These are phyloP conservation scores for Boleophthalmus pectinirostris DNA, from an alignment of 2,113 vertebrate species.

Conservation along the genomic window DNA sequence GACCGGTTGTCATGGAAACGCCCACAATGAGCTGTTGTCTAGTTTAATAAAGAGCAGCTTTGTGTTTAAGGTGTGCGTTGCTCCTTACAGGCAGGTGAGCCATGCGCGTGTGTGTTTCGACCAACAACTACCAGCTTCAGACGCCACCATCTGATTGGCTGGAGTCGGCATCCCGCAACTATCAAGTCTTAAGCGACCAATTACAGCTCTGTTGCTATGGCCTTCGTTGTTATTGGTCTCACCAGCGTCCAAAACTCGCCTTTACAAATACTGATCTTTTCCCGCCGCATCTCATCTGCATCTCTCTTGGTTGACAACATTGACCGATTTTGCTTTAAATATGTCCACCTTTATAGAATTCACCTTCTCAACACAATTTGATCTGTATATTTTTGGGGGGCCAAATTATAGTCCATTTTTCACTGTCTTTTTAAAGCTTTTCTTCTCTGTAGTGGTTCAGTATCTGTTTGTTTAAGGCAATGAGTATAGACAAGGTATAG, in stretches of 20 bases:
- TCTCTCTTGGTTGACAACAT: conserved; percentile 24
- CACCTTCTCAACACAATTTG: neutral
- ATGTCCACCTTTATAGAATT: neutral
- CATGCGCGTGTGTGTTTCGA: conserved; percentile 54
- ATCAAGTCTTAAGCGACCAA: conserved; percentile 58
- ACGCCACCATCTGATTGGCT: conserved; percentile 42
- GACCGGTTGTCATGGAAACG: conserved; percentile 80
- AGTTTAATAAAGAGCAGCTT: conserved; percentile 77
- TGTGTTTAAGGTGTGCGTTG: conserved; percentile 56
- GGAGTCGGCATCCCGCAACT: conserved; percentile 44
- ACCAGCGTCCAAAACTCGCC: conserved; percentile 71
- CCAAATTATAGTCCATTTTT: neutral
- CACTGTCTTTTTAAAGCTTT: neutral
- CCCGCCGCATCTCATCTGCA: conserved; percentile 51
- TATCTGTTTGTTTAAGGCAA: neutral
- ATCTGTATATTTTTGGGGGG: neutral
- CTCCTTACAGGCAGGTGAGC: conserved; percentile 35
- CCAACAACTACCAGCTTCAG: conserved; percentile 37
- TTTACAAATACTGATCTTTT: conserved; percentile 68
- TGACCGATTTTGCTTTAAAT: neutral
- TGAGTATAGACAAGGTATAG: neutral
- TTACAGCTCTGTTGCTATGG: conserved; percentile 76
- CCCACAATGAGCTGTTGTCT: conserved; percentile 83
- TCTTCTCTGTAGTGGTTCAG: neutral
- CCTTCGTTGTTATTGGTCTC: conserved; percentile 69